A percentile compares a stretch with the other conserved stretches of the same genome.
Evolutionary conservation across 2,797 vertebrate species (phyloP).

Genomic region (Rallus crepitans): DNA sequence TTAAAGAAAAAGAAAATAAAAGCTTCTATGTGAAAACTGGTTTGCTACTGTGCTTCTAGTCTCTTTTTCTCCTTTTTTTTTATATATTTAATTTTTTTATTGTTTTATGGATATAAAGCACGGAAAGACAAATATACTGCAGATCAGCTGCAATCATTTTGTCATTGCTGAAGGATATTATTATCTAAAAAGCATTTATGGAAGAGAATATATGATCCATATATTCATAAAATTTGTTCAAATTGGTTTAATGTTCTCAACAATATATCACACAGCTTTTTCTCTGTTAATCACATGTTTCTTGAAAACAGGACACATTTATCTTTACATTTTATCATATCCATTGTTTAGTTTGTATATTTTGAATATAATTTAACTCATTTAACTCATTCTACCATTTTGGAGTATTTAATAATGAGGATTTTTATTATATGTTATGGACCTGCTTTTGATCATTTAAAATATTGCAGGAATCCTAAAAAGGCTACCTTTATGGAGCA

Average conservation of each 20-base stretch:
- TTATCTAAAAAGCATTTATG: constrained; percentile 47
- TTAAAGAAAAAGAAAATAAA: not conserved
- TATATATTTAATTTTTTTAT: not conserved
- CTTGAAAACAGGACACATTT: not conserved
- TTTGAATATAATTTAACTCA: not conserved
- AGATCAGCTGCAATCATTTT: constrained; percentile 43
- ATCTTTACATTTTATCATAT: not conserved
- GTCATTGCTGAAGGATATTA: constrained; percentile 50
- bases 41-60: not conserved
- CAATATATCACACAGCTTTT: constrained; percentile 25
- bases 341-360: not conserved
- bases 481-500: not conserved
- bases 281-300: constrained; percentile 26
- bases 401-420: not conserved
- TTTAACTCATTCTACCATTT: not conserved
- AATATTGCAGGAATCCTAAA: not conserved
- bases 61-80: not conserved
- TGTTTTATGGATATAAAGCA: constrained; percentile 6
- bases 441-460: not conserved
- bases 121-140: constrained; percentile 22
- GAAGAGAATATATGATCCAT: constrained; percentile 53
- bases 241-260: constrained; percentile 39
- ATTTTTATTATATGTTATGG: not conserved
- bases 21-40: not conserved
- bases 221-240: constrained; percentile 55